phyloP scores from a whole-genome alignment of 2,113 vertebrate genomes.

The Empidonax traillii region DNA sequence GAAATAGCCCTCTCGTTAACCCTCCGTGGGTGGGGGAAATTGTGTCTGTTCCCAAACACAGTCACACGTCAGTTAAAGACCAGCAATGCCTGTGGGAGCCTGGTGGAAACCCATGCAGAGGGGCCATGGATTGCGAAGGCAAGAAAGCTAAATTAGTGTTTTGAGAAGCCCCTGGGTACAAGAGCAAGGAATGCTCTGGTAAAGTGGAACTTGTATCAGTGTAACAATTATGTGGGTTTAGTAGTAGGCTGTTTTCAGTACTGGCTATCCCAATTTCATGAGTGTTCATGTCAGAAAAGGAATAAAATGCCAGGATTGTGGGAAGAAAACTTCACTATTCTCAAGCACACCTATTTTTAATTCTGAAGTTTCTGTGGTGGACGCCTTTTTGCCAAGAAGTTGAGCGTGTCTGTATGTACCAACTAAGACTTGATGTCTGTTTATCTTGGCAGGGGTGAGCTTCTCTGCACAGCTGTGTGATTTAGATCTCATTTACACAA shows the following conservation, averaged over 20 bases:
- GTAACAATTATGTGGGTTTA: not conserved
- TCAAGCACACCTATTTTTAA: conserved; percentile 24
- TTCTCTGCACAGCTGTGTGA: not conserved
- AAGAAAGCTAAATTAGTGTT: not conserved
- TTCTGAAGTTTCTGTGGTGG: not conserved
- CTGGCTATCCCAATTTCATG: not conserved
- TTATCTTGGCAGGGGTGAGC: not conserved
- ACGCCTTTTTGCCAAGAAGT: not conserved
- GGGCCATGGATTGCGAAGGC: not conserved
- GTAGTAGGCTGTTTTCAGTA: not conserved
- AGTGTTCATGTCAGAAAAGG: not conserved
- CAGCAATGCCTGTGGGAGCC: not conserved
- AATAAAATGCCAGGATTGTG: not conserved
- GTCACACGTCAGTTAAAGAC: not conserved
- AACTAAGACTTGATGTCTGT: not conserved
- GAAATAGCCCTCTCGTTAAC: fast-evolving
- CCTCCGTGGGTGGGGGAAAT: not conserved
- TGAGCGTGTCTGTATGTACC: not conserved
- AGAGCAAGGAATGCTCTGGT: not conserved
- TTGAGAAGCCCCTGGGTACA: not conserved
- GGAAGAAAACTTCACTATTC: not conserved
- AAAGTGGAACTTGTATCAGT: not conserved
- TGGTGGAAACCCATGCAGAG: not conserved
- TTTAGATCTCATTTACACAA: not conserved
- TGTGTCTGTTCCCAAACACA: not conserved